A percentile compares a stretch with the other conserved stretches of the same genome.
These are phyloP conservation scores for Aelia acuminata DNA, from an alignment of 2,888 invertebrate genomes.

Conservation along the genomic window DNA sequence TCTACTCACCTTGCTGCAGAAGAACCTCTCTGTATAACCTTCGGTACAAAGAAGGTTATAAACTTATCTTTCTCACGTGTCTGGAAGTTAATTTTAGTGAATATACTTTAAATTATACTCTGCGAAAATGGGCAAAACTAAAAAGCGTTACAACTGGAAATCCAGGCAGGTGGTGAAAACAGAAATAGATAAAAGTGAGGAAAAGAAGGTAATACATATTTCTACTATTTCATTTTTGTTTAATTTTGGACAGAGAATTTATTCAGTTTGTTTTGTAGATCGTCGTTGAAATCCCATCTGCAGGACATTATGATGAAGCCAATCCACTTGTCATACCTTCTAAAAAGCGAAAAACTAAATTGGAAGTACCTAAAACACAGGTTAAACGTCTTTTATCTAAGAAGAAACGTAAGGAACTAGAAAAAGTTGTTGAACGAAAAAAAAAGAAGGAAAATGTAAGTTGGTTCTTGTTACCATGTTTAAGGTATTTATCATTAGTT, in stretches of 20 bases:
- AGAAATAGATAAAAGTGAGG: slow-evolving; percentile 78
- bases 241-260: neutral
- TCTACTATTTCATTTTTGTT: neutral
- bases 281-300: slow-evolving; percentile 73
- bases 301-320: slow-evolving; percentile 79
- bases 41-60: neutral
- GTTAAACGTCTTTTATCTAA: slow-evolving; percentile 83
- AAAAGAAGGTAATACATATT: slow-evolving; percentile 75
- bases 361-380: slow-evolving; percentile 74
- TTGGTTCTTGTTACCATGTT: slow-evolving; percentile 63
- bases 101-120: neutral
- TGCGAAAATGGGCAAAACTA: slow-evolving; percentile 76
- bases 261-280: slow-evolving; percentile 74
- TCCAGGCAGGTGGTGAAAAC: slow-evolving; percentile 80
- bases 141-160: slow-evolving; percentile 81
- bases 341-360: slow-evolving; percentile 83
- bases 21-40: neutral
- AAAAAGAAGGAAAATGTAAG: slow-evolving; percentile 91
- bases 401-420: slow-evolving; percentile 87
- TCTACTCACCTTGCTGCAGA: too few species aligned
- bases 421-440: slow-evolving; percentile 89
- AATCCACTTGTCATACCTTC: slow-evolving; percentile 88
- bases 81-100: neutral
- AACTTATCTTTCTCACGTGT: slow-evolving; percentile 20
- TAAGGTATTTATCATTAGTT: too few species aligned